Percentiles rank a stretch among this genome's conserved stretches.
Conservation (phyloP, 1,140 invertebrate species). For the Hormaphis cornu region DNA sequence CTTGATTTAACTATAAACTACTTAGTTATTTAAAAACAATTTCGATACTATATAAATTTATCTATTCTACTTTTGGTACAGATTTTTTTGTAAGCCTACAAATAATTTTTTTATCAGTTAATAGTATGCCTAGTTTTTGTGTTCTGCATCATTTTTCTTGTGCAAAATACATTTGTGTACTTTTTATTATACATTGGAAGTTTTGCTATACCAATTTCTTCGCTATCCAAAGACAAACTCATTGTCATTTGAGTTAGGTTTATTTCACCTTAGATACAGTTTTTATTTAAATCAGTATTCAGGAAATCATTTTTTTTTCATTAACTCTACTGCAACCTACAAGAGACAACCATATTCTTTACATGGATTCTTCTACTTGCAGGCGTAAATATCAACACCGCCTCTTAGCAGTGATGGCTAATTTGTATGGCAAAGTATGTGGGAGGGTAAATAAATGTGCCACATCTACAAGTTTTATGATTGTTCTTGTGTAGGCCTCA, state of each 20-base stretch:
- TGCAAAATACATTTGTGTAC: neutral
- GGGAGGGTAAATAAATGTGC: no score
- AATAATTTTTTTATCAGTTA: no score
- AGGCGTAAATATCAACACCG: no score
- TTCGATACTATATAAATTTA: neutral
- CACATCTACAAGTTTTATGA: neutral
- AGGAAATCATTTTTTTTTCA: neutral
- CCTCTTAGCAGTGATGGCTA: no score
- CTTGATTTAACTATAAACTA: neutral
- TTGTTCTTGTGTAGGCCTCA: neutral
- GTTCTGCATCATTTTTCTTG: neutral
- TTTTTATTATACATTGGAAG: neutral
- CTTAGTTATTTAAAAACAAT: neutral
- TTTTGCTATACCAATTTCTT: constrained; percentile 12
- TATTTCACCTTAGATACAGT: constrained; percentile 12
- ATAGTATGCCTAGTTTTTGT: neutral
- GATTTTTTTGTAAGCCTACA: neutral
- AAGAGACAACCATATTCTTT: neutral
- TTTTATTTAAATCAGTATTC: neutral
- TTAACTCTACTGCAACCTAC: neutral
- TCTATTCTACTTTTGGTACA: neutral
- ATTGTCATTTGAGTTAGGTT: neutral
- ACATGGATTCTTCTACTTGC: neutral
- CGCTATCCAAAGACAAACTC: neutral
- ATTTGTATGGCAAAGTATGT: no score